phyloP scores from a whole-genome alignment of 2,797 vertebrate genomes.

The Pogoniulus pusillus region DNA sequence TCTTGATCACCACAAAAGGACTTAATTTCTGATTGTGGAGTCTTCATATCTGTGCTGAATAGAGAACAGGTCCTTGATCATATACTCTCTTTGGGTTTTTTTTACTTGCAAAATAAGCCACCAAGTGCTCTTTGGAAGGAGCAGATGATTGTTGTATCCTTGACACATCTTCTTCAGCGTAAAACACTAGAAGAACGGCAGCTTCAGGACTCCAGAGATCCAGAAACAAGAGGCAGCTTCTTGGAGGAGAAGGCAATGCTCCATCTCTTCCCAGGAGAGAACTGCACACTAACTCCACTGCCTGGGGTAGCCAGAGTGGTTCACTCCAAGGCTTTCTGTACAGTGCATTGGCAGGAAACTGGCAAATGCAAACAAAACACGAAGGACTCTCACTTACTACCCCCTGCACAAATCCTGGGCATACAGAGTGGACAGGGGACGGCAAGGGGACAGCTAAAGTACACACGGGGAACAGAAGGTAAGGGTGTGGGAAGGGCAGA shows the following conservation, averaged over 20 bases:
- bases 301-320: slow-evolving; percentile 96
- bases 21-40: not conserved
- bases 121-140: not conserved
- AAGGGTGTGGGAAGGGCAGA: slow-evolving; percentile 64
- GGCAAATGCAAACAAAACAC: slow-evolving; percentile 88
- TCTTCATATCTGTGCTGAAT: not conserved
- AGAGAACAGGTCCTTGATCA: not conserved
- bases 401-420: slow-evolving; percentile 93
- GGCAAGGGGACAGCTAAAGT: slow-evolving; percentile 78
- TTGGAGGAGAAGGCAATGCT: slow-evolving; percentile 84
- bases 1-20: not conserved
- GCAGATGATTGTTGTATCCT: slow-evolving; percentile 36
- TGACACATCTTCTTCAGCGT: slow-evolving; percentile 78
- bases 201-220: slow-evolving; percentile 75
- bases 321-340: slow-evolving; percentile 98
- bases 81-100: no score
- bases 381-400: slow-evolving; percentile 84
- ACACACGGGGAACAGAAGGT: slow-evolving; percentile 64
- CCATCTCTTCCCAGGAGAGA: slow-evolving; percentile 92
- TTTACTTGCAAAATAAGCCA: not conserved
- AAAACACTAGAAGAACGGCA: slow-evolving; percentile 92
- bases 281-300: slow-evolving; percentile 85
- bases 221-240: slow-evolving; percentile 70
- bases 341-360: slow-evolving; percentile 96
- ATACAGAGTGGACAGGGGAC: slow-evolving; percentile 83